Evolutionary conservation across 1,140 invertebrate genomes (phyloP).

Genomic region (Tetragonula clypearis): DNA sequence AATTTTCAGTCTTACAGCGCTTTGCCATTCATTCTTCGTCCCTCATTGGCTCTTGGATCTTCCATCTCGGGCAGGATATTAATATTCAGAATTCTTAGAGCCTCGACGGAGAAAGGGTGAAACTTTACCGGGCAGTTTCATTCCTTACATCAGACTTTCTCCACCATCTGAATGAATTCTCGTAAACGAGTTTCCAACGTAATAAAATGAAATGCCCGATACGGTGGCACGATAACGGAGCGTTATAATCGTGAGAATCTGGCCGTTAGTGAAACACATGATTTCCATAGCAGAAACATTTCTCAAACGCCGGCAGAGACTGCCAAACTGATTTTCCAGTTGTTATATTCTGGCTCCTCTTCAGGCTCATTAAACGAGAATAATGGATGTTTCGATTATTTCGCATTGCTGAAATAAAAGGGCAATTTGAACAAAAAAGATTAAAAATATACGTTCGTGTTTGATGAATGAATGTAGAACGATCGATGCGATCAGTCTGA

Average conservation of each 20-base stretch:
- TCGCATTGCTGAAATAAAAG: slow-evolving; percentile 4
- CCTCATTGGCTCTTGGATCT: not conserved
- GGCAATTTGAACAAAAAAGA: not conserved
- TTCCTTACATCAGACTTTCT: not conserved
- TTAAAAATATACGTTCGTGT: slow-evolving; percentile 7
- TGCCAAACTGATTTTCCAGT: not conserved
- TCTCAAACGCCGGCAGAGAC: not conserved
- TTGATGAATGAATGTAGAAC: slow-evolving; percentile 29
- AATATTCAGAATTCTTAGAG: slow-evolving; percentile 20
- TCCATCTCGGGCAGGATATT: slow-evolving; percentile 15
- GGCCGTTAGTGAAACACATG: not conserved
- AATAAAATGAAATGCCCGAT: not conserved
- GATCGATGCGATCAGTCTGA: not conserved
- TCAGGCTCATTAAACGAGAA: slow-evolving; percentile 19
- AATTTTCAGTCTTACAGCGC: not conserved
- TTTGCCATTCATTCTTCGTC: not conserved
- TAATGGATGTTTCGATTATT: slow-evolving; percentile 12
- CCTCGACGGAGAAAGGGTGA: not conserved
- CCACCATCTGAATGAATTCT: too few species aligned
- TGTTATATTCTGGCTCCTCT: slow-evolving; percentile 2
- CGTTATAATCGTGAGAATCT: not conserved
- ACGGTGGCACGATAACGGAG: not conserved
- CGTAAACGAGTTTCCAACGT: not conserved
- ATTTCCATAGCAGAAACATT: not conserved
- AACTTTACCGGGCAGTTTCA: slow-evolving; percentile 7